phyloP scores from a whole-genome alignment of 2,113 vertebrate species.

The Holacanthus passer region DNA sequence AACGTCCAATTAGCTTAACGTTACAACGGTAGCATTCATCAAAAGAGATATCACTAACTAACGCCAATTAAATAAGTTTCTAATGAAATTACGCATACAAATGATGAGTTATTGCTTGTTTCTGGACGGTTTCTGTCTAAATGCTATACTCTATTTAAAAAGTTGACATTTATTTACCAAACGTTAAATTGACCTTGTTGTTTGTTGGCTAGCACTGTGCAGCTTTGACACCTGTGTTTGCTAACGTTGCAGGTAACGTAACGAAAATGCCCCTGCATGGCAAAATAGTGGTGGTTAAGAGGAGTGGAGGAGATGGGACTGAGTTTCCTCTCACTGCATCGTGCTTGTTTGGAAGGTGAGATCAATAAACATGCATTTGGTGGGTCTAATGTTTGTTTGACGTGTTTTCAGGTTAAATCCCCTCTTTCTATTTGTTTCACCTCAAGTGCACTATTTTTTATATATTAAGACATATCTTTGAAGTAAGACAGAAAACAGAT shows the following conservation, averaged over 20 bases:
- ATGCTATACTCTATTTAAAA: background rate
- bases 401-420: background rate
- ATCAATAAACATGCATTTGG: background rate
- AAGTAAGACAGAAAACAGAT: background rate
- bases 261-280: slow-evolving; percentile 88
- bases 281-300: slow-evolving; percentile 88
- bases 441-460: background rate
- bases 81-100: background rate
- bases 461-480: background rate
- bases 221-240: slow-evolving; percentile 4
- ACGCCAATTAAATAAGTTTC: background rate
- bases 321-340: slow-evolving; percentile 89
- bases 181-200: too few relatives aligned
- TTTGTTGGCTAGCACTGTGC: background rate
- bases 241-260: slow-evolving; percentile 60
- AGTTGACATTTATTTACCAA: background rate
- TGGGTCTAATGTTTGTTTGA: background rate
- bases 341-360: slow-evolving; percentile 93
- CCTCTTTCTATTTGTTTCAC: background rate
- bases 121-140: background rate
- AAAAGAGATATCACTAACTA: rapidly evolving
- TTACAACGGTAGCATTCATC: background rate
- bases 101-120: background rate
- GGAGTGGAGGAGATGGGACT: slow-evolving; percentile 89
- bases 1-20: background rate